Conservation (phyloP, 2,797 vertebrate genomes). For the Sebastes hubbsi region DNA sequence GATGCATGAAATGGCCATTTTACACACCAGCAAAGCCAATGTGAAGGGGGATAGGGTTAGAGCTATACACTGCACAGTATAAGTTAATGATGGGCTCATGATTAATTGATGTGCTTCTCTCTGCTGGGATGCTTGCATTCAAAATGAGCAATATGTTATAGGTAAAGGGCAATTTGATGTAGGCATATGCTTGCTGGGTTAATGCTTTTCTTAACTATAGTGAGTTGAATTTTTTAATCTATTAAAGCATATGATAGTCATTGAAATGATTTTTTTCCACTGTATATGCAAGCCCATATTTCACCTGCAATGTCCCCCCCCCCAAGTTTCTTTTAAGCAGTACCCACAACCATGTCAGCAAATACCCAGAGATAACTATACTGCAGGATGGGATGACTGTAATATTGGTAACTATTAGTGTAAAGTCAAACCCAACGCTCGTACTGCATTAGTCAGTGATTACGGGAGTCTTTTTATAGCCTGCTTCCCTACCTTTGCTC, state of each 20-base stretch:
- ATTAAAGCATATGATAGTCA: neutral
- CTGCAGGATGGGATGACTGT: slow-evolving; percentile 75
- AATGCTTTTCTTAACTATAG: neutral
- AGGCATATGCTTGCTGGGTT: neutral
- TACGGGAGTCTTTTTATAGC: slow-evolving; percentile 71
- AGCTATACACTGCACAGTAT: slow-evolving; percentile 13
- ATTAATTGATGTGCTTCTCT: slow-evolving; percentile 56
- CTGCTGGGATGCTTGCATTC: slow-evolving; percentile 60
- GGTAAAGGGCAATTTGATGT: neutral
- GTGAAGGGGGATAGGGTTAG: slow-evolving; percentile 23
- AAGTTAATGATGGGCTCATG: neutral
- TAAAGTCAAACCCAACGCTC: slow-evolving; percentile 51
- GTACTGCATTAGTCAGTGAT: slow-evolving; percentile 52
- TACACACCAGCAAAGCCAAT: slow-evolving; percentile 71
- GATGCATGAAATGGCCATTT: slow-evolving; percentile 81
- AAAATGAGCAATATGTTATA: neutral
- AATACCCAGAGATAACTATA: slow-evolving; percentile 63
- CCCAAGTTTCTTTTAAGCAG: slow-evolving; percentile 65
- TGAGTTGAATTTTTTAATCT: slow-evolving; percentile 6
- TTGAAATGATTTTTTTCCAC: neutral
- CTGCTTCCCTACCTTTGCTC: slow-evolving; percentile 81
- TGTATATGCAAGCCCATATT: slow-evolving; percentile 24
- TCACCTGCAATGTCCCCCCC: slow-evolving; percentile 47
- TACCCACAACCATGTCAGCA: slow-evolving; percentile 65
- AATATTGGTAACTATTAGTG: slow-evolving; percentile 72